phyloP scores from a whole-genome alignment of 2,888 invertebrate genomes.

The Nebria brevicollis region DNA sequence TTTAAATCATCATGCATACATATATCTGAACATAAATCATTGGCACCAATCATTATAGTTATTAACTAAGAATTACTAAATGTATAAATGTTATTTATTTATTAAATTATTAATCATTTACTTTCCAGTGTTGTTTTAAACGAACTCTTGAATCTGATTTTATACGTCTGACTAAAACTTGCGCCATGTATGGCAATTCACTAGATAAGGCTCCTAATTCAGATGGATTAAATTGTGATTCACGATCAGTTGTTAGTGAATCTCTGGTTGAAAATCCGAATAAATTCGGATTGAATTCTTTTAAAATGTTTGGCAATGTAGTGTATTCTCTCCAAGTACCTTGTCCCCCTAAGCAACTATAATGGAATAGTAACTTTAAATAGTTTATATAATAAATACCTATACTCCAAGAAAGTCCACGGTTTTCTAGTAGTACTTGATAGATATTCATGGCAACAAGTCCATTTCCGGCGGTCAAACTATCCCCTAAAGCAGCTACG shows the following conservation, averaged over 20 bases:
- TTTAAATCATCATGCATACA: conserved; percentile 64
- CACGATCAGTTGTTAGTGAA: conserved; percentile 61
- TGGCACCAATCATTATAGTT: conserved; percentile 69
- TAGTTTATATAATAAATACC: conserved; percentile 54
- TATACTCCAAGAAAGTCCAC: conserved; percentile 64
- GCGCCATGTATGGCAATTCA: conserved; percentile 69
- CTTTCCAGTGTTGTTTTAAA: conserved; percentile 71
- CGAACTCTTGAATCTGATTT: conserved; percentile 66
- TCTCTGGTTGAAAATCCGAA: conserved; percentile 70
- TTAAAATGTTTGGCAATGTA: conserved; percentile 72
- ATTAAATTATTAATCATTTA: conserved; percentile 53
- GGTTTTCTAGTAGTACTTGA: conserved; percentile 63
- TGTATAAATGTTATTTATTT: not conserved
- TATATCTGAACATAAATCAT: conserved; percentile 70
- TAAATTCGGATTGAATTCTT: conserved; percentile 71
- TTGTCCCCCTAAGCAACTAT: conserved; percentile 64
- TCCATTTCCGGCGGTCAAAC: conserved; percentile 69
- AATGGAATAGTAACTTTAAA: conserved; percentile 52
- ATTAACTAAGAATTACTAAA: conserved; percentile 62
- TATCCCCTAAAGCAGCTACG: conserved; percentile 71
- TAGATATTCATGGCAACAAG: conserved; percentile 63
- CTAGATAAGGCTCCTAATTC: conserved; percentile 69
- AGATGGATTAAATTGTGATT: conserved; percentile 69
- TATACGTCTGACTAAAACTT: conserved; percentile 66
- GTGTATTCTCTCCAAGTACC: conserved; percentile 66